Conservation (phyloP, 2,113 vertebrate genomes). For the Gila orcuttii region DNA sequence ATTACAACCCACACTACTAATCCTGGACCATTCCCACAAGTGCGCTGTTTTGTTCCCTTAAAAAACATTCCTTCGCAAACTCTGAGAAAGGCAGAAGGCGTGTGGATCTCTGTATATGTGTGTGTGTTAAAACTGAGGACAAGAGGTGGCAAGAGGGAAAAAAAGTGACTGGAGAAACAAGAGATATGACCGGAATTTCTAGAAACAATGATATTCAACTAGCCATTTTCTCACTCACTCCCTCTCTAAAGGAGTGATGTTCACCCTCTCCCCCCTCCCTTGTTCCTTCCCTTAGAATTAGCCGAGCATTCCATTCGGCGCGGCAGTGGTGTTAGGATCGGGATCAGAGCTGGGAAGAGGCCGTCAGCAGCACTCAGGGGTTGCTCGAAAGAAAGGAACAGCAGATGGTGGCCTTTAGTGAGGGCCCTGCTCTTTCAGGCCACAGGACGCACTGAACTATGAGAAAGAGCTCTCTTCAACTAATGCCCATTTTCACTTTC, state of each 20-base stretch:
- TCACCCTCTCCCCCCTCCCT: conserved; percentile 76
- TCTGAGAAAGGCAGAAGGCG: conserved; percentile 42
- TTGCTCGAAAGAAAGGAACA: conserved; percentile 92
- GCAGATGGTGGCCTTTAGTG: conserved; percentile 93
- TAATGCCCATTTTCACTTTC: conserved; percentile 77
- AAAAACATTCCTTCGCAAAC: conserved; percentile 59
- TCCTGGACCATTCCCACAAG: conserved; percentile 86
- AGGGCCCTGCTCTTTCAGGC: conserved; percentile 89
- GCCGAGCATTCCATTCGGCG: conserved; percentile 83
- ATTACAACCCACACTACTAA: conserved; percentile 84
- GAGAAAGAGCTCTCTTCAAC: conserved; percentile 81
- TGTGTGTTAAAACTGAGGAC: conserved; percentile 4
- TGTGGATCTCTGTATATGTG: neutral
- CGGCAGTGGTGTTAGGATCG: conserved; percentile 81
- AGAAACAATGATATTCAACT: conserved; percentile 25
- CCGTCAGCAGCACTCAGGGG: conserved; percentile 85
- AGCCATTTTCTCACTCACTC: neutral
- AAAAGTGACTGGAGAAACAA: conserved; percentile 10
- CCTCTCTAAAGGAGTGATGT: conserved; percentile 67
- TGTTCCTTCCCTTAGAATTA: conserved; percentile 83
- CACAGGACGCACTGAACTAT: conserved; percentile 79
- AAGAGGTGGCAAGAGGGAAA: neutral
- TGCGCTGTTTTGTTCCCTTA: conserved; percentile 83
- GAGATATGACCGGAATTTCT: conserved; percentile 31
- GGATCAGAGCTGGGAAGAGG: conserved; percentile 85